phyloP scores from a whole-genome alignment of 2,113 vertebrate genomes.

The Romanogobio albipinnatus region DNA sequence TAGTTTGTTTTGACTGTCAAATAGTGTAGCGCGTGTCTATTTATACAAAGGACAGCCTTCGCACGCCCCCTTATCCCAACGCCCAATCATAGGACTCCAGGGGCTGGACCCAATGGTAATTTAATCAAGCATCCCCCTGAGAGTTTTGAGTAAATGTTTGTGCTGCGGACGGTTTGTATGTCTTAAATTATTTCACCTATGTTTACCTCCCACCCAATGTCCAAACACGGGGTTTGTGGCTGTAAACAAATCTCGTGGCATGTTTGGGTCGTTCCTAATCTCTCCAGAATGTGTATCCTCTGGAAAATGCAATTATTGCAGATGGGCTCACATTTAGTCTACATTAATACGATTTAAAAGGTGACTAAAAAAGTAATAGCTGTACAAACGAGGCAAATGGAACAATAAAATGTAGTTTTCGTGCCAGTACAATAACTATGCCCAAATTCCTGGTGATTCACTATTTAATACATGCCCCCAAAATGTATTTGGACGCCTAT shows the following conservation, averaged over 20 bases:
- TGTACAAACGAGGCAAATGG: background rate
- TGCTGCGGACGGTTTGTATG: constrained; percentile 47
- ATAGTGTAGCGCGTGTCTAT: constrained; percentile 68
- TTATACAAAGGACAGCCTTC: constrained; percentile 74
- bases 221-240: constrained; percentile 9
- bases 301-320: background rate
- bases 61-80: constrained; percentile 62
- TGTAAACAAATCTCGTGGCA: constrained; percentile 25
- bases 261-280: constrained; percentile 15
- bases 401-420: background rate
- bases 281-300: background rate
- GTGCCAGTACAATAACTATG: background rate
- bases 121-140: constrained; percentile 67
- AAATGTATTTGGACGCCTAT: background rate
- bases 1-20: constrained; percentile 22
- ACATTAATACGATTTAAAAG: background rate
- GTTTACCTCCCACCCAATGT: constrained; percentile 40
- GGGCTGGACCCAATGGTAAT: constrained; percentile 57
- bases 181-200: constrained; percentile 14
- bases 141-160: constrained; percentile 74
- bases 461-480: background rate
- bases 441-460: background rate
- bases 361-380: background rate
- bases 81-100: constrained; percentile 66
- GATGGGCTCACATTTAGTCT: background rate